These are phyloP conservation scores for Octonoba sinensis DNA, from an alignment of 2,888 invertebrate genomes.

Conservation along the genomic window DNA sequence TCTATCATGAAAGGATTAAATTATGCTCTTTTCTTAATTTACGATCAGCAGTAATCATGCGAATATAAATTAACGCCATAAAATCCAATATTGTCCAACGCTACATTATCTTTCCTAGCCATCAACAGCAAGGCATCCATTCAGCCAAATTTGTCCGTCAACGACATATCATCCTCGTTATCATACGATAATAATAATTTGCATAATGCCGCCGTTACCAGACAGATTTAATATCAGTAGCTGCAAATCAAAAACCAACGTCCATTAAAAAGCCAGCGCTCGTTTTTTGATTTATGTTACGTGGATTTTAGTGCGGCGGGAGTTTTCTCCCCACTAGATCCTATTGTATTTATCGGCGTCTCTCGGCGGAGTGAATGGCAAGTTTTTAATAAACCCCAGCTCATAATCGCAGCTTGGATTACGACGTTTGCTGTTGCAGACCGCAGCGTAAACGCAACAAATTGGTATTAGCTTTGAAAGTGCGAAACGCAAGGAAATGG, in stretches of 20 bases:
- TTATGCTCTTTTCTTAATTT: no score
- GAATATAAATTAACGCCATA: no score
- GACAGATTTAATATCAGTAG: not conserved
- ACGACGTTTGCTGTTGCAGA: constrained; percentile 31
- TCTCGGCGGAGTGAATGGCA: constrained; percentile 30
- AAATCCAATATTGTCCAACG: no score
- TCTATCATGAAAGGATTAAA: no score
- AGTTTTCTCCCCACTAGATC: constrained; percentile 11
- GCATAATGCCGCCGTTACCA: constrained; percentile 33
- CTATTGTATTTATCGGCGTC: constrained; percentile 51
- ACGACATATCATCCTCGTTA: constrained; percentile 22
- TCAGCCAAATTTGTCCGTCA: constrained; percentile 44
- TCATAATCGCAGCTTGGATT: constrained; percentile 54
- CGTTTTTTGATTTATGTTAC: constrained; percentile 27
- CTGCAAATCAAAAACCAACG: constrained; percentile 50
- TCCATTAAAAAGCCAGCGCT: constrained; percentile 25
- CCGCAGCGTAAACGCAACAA: constrained; percentile 57
- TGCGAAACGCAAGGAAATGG: not conserved
- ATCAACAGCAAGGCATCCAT: no score
- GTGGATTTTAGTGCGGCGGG: constrained; percentile 10
- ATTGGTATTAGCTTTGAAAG: constrained; percentile 49
- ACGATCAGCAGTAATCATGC: no score
- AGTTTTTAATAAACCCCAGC: constrained; percentile 57
- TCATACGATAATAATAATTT: constrained; percentile 47
- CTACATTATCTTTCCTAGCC: no score